Evolutionary conservation across 2,113 vertebrate genomes (phyloP), one percentile per base, ranked within the genome.

Genomic region (Procapra przewalskii): DNA sequence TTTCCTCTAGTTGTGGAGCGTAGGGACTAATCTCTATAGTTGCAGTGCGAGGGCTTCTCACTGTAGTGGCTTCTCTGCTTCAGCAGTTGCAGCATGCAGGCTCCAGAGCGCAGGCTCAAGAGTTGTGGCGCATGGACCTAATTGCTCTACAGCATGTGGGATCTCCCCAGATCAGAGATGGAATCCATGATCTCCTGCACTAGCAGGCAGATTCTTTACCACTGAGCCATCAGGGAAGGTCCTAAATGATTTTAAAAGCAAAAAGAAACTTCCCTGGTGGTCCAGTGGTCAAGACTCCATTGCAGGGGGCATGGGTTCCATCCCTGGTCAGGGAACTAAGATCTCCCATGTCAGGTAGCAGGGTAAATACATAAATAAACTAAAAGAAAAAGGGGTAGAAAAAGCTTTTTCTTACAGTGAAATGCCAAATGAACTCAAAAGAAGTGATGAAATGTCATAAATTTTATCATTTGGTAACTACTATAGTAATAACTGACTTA

Each of bases 401-500:
- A 89, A 93, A 91, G 54, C 11, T 93, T 94, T 94, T 96, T 60
- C 54, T 86, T 80, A 82, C 29, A 90, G 55, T 92, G 81, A 97
- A 97, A 96, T 96, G 86, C 33, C 60, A 94, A 55, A 88, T 77
- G 67, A 97, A 62, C 57, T 48, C 88, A 96, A 67, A 92, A 95
- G 67, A 29, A 92, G 96, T 86, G 62, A 59, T 67, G 36, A 93
- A 91, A 55, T 91, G 86, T 97, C 71, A 10, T 2, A 95, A 93
- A 93, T 89, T 87, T 90, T 48, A 96, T 92, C 97, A 98, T 95
- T 92, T 98, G 95, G 67, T 79, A 83, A 96, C 86, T 54, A 96
- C 81, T 80, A 81, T 9, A 92, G 52, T 59, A 97, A 96, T 91
- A 97, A 95, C 12, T 87, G 50, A 94, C 75, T 90, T 85, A 92